Evolutionary conservation across 2,113 vertebrate species (phyloP).

Genomic region (Zosterops japonicus): DNA sequence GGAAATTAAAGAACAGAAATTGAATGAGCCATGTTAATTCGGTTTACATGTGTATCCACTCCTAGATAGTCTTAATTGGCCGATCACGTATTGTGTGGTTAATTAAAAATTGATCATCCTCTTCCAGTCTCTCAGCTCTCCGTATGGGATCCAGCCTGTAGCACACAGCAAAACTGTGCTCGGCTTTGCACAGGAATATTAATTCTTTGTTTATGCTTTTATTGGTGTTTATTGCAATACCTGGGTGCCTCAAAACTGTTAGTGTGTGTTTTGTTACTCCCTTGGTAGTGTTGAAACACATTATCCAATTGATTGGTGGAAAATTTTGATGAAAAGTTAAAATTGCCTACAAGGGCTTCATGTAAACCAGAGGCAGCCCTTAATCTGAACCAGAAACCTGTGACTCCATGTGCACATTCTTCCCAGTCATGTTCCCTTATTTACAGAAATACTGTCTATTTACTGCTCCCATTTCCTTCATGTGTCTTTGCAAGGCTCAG

Average conservation of each 20-base stretch:
- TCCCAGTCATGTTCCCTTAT: neutral
- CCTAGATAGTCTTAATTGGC: neutral
- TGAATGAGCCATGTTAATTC: neutral
- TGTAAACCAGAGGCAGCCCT: neutral
- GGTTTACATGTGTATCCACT: rapidly evolving
- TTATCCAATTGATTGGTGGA: neutral
- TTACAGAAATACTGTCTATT: neutral
- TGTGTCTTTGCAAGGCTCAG: neutral
- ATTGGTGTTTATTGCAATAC: neutral
- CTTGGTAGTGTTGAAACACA: neutral
- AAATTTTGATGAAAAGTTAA: neutral
- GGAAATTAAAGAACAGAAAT: neutral
- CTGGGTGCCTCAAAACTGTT: neutral
- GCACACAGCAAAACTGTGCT: neutral
- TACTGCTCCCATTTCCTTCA: neutral
- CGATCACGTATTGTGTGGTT: neutral
- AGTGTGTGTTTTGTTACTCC: neutral
- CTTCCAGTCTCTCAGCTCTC: neutral
- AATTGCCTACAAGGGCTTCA: rapidly evolving
- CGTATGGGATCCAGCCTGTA: neutral
- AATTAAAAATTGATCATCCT: neutral
- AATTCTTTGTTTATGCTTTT: neutral
- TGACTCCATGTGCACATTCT: neutral
- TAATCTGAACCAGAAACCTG: neutral
- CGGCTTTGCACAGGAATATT: neutral